phyloP scores from a whole-genome alignment of 2,113 vertebrate species.

The Cinclus cinclus region DNA sequence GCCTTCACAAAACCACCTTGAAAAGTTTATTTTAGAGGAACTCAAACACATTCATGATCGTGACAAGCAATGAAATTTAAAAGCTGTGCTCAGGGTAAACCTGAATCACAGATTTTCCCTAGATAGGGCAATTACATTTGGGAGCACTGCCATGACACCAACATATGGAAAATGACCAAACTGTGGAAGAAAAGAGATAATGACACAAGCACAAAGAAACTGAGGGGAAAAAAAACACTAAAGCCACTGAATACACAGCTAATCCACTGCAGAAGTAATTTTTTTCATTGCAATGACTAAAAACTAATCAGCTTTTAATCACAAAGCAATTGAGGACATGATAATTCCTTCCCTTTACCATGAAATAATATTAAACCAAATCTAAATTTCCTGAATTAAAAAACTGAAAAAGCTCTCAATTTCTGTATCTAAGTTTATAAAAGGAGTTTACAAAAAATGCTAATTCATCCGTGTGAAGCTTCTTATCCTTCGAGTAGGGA shows the following conservation, averaged over 20 bases:
- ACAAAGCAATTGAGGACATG: not conserved
- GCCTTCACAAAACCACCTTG: not conserved
- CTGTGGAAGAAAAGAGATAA: not conserved
- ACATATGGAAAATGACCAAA: not conserved
- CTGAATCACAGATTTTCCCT: not conserved
- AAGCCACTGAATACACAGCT: not conserved
- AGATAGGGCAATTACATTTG: not conserved
- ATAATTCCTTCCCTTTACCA: not conserved
- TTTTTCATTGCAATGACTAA: not conserved
- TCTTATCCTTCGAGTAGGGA: not conserved
- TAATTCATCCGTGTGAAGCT: not conserved
- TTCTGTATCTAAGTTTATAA: not conserved
- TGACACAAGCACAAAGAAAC: not conserved
- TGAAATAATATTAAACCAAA: not conserved
- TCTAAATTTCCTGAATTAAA: not conserved
- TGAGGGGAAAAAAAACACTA: no score
- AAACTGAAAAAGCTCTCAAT: not conserved
- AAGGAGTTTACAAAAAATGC: not conserved
- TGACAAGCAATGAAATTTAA: not conserved
- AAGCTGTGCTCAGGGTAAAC: not conserved
- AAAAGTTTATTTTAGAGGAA: not conserved
- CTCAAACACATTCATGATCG: rapidly evolving
- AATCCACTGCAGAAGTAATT: not conserved
- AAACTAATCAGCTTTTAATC: not conserved
- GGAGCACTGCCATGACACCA: not conserved